Evolutionary conservation across 30 jellyfish, hydroid and myxozoan species (phyloP), one percentile per base, ranked within the genome.

Genomic region (Rhopilema esculentum): DNA sequence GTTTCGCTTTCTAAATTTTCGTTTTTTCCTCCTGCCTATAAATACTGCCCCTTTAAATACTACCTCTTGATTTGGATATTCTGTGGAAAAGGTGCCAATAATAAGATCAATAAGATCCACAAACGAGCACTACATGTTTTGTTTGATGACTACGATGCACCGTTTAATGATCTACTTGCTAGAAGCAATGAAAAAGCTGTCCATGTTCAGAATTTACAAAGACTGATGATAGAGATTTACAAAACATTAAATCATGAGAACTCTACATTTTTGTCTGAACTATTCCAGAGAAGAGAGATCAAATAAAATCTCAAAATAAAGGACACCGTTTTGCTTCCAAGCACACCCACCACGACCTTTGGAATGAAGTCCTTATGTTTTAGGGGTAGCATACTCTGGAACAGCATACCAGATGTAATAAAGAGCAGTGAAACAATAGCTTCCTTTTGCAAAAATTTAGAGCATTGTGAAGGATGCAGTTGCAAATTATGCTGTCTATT

Each of bases 361-460:
- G 71, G 85, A 70, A 74, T 74, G 85, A 74, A 74, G 24, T 70
- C 81, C 62, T 9, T 70, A 73, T n/a, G n/a, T n/a, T n/a, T n/a
- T n/a, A n/a, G n/a, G n/a, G n/a, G n/a, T n/a, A n/a, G n/a, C n/a
- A n/a, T 73, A 73, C 84, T 25, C 70, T 73, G 69, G 70, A 73
- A 76, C 69, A 48, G 75, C 87, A 76, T 76, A 51, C 87, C 87
- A 49, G 75, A 51, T 76, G 87, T 64, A 6, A 64, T 64, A 64
- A 64, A 64, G 74, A 64, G 74, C 74, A 6, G 74, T 8, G 74
- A 64, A 64, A 64, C 8, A 30, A 19, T 64, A 8, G 26, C 26
- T 64, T 64, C 21, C 74, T 64, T 64, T 64, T 64, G 7, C n/a
- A 19, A 9, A 64, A 64, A 64, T n/a, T n/a, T n/a, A n/a, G n/a